These are phyloP conservation scores for Chloropsis hardwickii DNA, from an alignment of 2,113 vertebrate genomes.

Conservation along the genomic window DNA sequence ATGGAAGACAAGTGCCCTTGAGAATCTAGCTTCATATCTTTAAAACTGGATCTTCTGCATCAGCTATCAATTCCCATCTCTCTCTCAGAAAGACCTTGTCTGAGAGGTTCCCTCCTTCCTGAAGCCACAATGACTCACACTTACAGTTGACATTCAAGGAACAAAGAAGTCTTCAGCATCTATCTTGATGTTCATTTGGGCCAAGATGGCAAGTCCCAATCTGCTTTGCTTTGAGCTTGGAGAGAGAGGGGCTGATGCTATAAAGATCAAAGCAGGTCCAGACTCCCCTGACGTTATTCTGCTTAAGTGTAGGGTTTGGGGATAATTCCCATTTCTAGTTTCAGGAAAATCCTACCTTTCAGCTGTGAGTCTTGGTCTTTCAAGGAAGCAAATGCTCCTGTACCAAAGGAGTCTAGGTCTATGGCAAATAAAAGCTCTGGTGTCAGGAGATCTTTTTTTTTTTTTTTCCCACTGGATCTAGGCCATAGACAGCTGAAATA, in stretches of 20 bases:
- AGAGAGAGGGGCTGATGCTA: slow-evolving; percentile 25
- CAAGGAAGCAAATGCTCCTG: neutral
- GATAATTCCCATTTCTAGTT: neutral
- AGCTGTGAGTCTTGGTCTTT: neutral
- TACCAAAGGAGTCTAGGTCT: neutral
- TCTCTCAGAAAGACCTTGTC: slow-evolving; percentile 24
- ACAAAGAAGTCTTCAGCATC: slow-evolving; percentile 49
- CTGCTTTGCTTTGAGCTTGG: slow-evolving; percentile 36
- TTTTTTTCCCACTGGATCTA: neutral
- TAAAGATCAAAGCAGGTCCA: slow-evolving; percentile 43
- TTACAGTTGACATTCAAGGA: slow-evolving; percentile 54
- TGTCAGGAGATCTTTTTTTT: neutral
- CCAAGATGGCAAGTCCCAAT: slow-evolving; percentile 57
- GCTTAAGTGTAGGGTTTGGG: neutral
- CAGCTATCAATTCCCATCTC: neutral
- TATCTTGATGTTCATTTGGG: slow-evolving; percentile 42
- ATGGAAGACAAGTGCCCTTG: neutral
- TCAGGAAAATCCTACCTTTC: neutral
- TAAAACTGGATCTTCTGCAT: slow-evolving; percentile 27
- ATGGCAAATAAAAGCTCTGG: neutral
- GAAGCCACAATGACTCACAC: slow-evolving; percentile 45
- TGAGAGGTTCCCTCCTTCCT: slow-evolving; percentile 40
- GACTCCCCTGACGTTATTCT: neutral
- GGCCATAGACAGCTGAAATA: neutral
- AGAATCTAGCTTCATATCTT: neutral